A percentile compares a stretch with the other conserved stretches of the same genome.
phyloP scores from a whole-genome alignment of 2,113 vertebrate genomes.

The Meles meles region DNA sequence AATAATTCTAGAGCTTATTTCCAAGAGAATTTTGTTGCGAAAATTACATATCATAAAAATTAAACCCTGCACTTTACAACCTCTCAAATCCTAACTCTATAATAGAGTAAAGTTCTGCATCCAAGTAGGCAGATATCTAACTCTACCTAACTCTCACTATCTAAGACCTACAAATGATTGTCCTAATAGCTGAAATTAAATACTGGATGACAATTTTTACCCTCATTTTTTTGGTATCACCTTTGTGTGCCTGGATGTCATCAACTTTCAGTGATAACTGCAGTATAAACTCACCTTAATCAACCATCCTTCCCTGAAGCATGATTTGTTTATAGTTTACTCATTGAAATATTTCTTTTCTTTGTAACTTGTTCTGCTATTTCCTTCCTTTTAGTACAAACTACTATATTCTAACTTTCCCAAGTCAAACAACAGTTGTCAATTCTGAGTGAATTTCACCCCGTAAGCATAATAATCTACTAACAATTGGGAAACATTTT shows the following conservation, averaged over 20 bases:
- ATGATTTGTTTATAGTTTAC: background rate
- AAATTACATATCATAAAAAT: background rate
- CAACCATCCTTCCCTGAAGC: background rate
- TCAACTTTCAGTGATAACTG: background rate
- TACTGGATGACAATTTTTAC: background rate
- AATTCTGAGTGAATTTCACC: slow-evolving; percentile 23
- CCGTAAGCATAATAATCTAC: slow-evolving; percentile 2
- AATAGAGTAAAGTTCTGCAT: background rate
- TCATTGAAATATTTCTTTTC: background rate
- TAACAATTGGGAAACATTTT: slow-evolving; percentile 1
- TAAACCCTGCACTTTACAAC: background rate
- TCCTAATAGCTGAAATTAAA: background rate
- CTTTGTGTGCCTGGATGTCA: background rate
- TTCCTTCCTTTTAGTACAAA: background rate
- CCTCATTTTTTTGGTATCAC: background rate
- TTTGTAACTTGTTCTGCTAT: background rate
- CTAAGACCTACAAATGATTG: background rate
- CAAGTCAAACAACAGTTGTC: slow-evolving; percentile 56
- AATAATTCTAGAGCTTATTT: background rate
- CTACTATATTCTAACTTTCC: background rate
- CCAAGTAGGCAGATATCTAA: background rate
- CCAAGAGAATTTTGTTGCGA: background rate
- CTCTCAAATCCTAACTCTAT: background rate
- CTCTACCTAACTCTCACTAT: background rate
- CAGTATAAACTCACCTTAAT: background rate